Evolutionary conservation across 2,797 vertebrate genomes (phyloP).

Genomic region (Paramormyrops hopkinsi): DNA sequence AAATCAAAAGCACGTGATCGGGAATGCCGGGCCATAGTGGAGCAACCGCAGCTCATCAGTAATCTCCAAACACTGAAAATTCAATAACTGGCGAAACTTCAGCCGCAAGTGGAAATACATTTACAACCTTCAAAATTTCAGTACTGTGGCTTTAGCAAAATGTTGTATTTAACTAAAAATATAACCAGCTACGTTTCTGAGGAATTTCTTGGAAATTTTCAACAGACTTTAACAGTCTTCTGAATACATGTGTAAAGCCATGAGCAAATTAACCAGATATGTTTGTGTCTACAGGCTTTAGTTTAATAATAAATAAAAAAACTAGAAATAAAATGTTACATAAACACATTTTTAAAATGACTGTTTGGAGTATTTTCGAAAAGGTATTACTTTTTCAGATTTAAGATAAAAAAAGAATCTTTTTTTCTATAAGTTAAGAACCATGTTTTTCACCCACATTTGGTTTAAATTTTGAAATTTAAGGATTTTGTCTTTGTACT

Average conservation of each 20-base stretch:
- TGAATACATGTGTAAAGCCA: neutral
- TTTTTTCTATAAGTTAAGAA: neutral
- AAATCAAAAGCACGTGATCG: neutral
- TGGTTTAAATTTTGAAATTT: neutral
- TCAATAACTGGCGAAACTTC: neutral
- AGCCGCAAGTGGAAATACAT: neutral
- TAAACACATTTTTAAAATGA: neutral
- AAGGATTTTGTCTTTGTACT: neutral
- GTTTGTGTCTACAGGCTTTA: neutral
- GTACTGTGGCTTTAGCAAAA: neutral
- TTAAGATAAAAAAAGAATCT: neutral
- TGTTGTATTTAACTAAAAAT: neutral
- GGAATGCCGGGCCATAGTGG: neutral
- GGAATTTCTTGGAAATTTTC: neutral
- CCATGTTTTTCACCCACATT: neutral
- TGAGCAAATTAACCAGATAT: neutral
- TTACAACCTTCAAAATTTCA: neutral
- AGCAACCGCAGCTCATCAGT: neutral
- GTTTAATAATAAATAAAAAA: neutral
- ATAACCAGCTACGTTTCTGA: neutral
- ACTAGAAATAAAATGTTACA: neutral
- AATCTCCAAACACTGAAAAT: neutral
- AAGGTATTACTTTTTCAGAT: neutral
- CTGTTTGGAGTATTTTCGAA: neutral
- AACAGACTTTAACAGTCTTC: neutral